Evolutionary conservation across 2,888 invertebrate species (phyloP), one percentile per base, ranked within the genome.

Genomic region (Diarsia rubi): DNA sequence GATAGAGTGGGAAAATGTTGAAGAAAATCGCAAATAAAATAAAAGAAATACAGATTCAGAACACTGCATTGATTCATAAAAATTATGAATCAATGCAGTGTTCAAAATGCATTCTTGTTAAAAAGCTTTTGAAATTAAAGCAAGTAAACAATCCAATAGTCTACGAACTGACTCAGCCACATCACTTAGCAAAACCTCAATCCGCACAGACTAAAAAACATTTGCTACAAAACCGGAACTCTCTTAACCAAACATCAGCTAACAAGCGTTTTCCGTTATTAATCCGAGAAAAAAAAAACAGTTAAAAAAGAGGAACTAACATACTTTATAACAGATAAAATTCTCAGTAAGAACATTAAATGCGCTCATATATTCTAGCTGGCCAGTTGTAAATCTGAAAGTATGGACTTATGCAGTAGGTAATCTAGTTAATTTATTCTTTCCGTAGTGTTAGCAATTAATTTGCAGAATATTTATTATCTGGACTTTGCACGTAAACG

Each of bases 381-480:
- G 9, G 49, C 24, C 45, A 24, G 78, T 19, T 73, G 59, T 79
- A 82, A 82, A 82, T 82, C 83, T 73, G n/a, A 12, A 62, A 68
- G 24, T 73, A 82, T 79, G 79, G 72, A 82, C 75, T 75, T 72
- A 71, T 82, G 72, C 69, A 59, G 75, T 82, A n/a, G n/a, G n/a
- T n/a, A 82, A 82, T 83, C 63, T 44, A 31, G 21, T 59, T 68
- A 82, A 82, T 82, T 79, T 79, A 82, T 82, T 82, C 70, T 82
- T 79, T 75, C 79, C 79, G 73, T 73, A 57, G 67, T 68, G 72
- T 70, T 14, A 31, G 79, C 79, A 73, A 83, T 82, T 82, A 79
- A 82, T 82, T 79, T 72, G 57, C 73, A 31, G 60, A 44, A 73
- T 75, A 82, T 82, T 82, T 82, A 82, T 69, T 72, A 79, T 68